These are phyloP conservation scores for Thera obeliscata DNA, from an alignment of 2,888 invertebrate genomes.

Conservation along the genomic window DNA sequence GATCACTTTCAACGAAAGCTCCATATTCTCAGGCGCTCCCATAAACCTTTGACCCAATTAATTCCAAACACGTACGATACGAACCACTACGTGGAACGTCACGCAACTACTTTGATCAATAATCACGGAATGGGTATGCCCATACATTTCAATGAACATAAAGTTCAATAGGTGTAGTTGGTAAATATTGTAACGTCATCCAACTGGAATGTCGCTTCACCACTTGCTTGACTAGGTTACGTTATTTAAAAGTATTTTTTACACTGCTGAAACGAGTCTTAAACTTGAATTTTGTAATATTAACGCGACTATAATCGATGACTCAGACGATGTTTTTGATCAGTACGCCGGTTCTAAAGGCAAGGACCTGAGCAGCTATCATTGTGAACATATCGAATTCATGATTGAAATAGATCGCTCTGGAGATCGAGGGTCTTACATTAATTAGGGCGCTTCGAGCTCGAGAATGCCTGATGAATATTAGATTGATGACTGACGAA, in stretches of 20 bases:
- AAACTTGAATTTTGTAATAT: constrained; percentile 37
- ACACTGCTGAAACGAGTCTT: constrained; percentile 29
- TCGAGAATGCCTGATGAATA: constrained; percentile 30
- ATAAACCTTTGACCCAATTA: constrained; percentile 68
- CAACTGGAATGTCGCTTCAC: constrained; percentile 52
- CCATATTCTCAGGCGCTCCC: constrained; percentile 36
- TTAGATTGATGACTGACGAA: constrained; percentile 30
- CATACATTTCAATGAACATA: constrained; percentile 54
- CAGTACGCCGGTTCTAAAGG: constrained; percentile 15
- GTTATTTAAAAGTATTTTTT: constrained; percentile 35
- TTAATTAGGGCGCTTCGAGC: constrained; percentile 23
- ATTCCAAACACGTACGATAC: constrained; percentile 55
- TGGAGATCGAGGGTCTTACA: constrained; percentile 22
- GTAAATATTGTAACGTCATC: constrained; percentile 57
- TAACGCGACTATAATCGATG: constrained; percentile 21
- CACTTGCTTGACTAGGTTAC: constrained; percentile 46
- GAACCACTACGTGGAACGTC: constrained; percentile 49
- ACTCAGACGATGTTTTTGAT: constrained; percentile 21
- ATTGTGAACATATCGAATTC: background rate
- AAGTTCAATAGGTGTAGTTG: constrained; percentile 54
- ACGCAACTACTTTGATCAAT: constrained; percentile 58
- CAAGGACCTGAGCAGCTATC: constrained; percentile 7
- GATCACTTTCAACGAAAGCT: constrained; percentile 18
- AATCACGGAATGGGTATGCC: constrained; percentile 53
- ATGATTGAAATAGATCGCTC: constrained; percentile 23